Conservation (phyloP, 2,113 vertebrate genomes). For the Phaetusa simplex region DNA sequence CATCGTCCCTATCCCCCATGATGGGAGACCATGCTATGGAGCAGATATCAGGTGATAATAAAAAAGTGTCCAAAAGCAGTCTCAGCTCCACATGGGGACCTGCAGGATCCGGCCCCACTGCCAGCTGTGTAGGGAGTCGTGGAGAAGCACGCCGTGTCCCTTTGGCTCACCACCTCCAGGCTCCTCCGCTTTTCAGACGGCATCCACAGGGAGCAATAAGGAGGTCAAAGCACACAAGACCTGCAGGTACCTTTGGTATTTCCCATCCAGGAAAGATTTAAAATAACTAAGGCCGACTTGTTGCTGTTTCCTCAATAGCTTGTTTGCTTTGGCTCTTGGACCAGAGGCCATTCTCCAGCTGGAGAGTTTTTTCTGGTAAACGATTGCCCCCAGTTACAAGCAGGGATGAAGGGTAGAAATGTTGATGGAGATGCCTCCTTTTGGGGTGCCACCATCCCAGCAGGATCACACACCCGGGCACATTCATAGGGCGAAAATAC, state of each 20-base stretch:
- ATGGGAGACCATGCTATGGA: background rate
- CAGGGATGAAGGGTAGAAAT: background rate
- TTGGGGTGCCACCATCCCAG: background rate
- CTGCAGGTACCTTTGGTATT: background rate
- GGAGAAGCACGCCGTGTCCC: background rate
- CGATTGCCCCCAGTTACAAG: accelerated
- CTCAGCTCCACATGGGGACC: background rate
- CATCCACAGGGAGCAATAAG: background rate
- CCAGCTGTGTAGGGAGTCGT: background rate
- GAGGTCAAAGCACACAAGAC: background rate
- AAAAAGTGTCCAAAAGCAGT: background rate
- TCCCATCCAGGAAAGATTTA: background rate
- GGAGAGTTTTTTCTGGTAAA: background rate
- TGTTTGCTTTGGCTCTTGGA: background rate
- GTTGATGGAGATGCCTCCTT: background rate
- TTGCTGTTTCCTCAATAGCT: background rate
- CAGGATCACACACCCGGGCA: background rate
- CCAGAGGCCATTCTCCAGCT: background rate
- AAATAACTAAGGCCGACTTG: background rate
- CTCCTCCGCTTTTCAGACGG: accelerated
- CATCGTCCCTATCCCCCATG: accelerated
- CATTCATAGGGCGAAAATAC: background rate
- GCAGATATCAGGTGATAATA: background rate
- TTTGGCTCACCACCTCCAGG: background rate
- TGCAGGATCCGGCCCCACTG: background rate